Evolutionary conservation across 1,140 invertebrate genomes (phyloP).

Genomic region (Nomia melanderi): DNA sequence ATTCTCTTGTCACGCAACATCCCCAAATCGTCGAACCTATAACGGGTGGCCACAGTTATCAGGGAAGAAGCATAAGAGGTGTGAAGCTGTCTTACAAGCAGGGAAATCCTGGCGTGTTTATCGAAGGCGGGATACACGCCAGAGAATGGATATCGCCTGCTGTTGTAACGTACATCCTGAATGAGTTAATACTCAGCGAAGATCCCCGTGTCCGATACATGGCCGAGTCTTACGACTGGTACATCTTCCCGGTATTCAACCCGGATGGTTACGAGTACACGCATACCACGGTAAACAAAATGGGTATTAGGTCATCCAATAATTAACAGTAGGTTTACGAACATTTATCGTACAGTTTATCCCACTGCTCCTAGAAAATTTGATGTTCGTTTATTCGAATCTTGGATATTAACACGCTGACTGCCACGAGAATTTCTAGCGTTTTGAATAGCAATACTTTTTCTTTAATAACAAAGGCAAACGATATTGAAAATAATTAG

Average conservation of each 20-base stretch:
- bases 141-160: slow-evolving; percentile 90
- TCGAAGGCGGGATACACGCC: slow-evolving; percentile 86
- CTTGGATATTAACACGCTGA: no score
- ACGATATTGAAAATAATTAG: no score
- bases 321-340: no score
- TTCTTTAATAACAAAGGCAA: no score
- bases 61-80: slow-evolving; percentile 83
- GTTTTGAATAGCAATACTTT: no score
- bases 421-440: no score
- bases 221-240: slow-evolving; percentile 84
- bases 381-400: no score
- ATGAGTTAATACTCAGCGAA: slow-evolving; percentile 83
- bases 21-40: slow-evolving; percentile 80
- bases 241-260: slow-evolving; percentile 86
- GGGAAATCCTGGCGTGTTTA: slow-evolving; percentile 79
- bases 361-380: no score
- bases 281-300: slow-evolving; percentile 80
- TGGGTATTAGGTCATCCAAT: no score
- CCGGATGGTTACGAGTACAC: slow-evolving; percentile 91
- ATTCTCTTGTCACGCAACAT: slow-evolving; percentile 61
- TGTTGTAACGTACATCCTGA: slow-evolving; percentile 84
- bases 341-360: no score
- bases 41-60: slow-evolving; percentile 81
- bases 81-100: slow-evolving; percentile 81
- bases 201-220: slow-evolving; percentile 77